These are phyloP conservation scores for Yponomeuta sedellus DNA, from an alignment of 2,888 invertebrate species.

Conservation along the genomic window DNA sequence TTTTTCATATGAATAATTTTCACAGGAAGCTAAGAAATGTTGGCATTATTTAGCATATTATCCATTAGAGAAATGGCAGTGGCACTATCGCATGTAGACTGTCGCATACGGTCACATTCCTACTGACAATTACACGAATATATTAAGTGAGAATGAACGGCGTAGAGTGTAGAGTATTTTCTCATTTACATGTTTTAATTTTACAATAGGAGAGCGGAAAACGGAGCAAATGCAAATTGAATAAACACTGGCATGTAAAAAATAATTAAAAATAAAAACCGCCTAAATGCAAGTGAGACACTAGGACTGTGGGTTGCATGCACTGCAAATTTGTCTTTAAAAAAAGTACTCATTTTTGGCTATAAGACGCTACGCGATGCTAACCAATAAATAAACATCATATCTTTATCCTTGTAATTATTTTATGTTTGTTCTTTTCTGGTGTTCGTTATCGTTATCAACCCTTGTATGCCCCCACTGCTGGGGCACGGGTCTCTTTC, in stretches of 20 bases:
- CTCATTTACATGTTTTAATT: constrained; percentile 14
- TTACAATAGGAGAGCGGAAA: background rate
- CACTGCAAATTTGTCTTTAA: too few relatives aligned
- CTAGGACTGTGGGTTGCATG: too few relatives aligned
- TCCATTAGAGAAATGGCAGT: constrained; percentile 16
- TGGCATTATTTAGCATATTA: constrained; percentile 15
- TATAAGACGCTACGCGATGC: too few relatives aligned
- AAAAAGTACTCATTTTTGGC: too few relatives aligned
- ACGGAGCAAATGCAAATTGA: background rate
- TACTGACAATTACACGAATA: constrained; percentile 18
- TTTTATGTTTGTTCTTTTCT: too few relatives aligned
- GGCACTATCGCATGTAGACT: background rate
- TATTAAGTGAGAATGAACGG: constrained; percentile 13
- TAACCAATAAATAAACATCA: too few relatives aligned
- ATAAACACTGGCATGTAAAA: background rate
- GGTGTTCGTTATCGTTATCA: too few relatives aligned
- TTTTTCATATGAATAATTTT: constrained; percentile 5
- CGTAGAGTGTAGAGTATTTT: constrained; percentile 8
- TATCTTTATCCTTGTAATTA: too few relatives aligned
- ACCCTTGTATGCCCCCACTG: too few relatives aligned
- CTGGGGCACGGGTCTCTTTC: too few relatives aligned
- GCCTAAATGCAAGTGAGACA: too few relatives aligned
- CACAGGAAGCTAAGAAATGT: constrained; percentile 14
- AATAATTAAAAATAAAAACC: background rate
- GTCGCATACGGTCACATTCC: constrained; percentile 13